These are phyloP conservation scores for Heliothis virescens DNA, from an alignment of 1,140 invertebrate genomes.

Conservation along the genomic window DNA sequence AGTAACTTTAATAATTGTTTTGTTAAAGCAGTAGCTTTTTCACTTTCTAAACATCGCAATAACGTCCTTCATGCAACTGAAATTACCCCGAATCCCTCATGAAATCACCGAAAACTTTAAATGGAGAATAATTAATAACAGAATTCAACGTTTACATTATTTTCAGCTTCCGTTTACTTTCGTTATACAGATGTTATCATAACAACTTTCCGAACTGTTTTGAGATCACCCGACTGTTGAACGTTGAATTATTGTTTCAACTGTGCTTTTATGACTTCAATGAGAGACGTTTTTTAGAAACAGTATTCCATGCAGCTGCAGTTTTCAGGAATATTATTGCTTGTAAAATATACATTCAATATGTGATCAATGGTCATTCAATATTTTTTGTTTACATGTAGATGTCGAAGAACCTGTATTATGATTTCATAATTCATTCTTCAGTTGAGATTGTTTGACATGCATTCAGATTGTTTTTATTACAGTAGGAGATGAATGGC, in stretches of 20 bases:
- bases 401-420: conserved; percentile 6
- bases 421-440: conserved; percentile 33
- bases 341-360: conserved; percentile 34
- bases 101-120: no score
- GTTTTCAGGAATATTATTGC: conserved; percentile 18
- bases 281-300: conserved; percentile 25
- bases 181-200: conserved; percentile 66
- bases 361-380: conserved; percentile 26
- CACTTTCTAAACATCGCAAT: not conserved
- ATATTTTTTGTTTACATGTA: conserved; percentile 41
- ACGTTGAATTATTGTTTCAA: conserved; percentile 52
- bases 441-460: conserved; percentile 18
- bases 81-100: not conserved
- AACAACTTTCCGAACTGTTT: conserved; percentile 65
- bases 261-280: conserved; percentile 15
- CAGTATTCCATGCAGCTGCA: not conserved
- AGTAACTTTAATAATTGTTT: no score
- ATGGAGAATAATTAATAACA: conserved; percentile 14
- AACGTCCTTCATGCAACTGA: not conserved
- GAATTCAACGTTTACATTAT: conserved; percentile 33
- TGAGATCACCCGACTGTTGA: conserved; percentile 67
- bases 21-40: no score
- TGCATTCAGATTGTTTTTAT: conserved; percentile 33
- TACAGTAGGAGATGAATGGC: conserved; percentile 16
- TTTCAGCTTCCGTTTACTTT: conserved; percentile 60